A percentile compares a stretch with the other conserved stretches of the same genome.
phyloP scores from a whole-genome alignment of 1,140 invertebrate species.

The Caenorhabditis tropicalis region DNA sequence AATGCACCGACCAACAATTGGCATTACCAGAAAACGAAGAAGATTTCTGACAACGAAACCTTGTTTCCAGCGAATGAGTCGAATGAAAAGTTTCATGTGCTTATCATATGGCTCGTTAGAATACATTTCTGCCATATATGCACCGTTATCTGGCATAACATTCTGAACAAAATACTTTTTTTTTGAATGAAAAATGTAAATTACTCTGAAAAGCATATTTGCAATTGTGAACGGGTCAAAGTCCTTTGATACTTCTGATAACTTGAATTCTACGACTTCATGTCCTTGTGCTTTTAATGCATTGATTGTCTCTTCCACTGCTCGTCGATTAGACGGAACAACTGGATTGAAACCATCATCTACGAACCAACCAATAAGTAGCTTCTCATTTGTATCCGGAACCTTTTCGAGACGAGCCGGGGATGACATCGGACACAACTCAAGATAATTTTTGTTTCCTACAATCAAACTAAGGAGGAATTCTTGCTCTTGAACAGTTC shows the following conservation, averaged over 20 bases:
- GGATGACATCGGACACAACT: background rate
- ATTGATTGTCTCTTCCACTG: slow-evolving; percentile 64
- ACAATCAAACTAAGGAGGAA: slow-evolving; percentile 52
- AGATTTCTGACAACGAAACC: background rate
- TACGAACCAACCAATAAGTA: slow-evolving; percentile 66
- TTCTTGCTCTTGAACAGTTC: slow-evolving; percentile 63
- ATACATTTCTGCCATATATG: slow-evolving; percentile 60
- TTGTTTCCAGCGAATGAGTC: slow-evolving; percentile 52
- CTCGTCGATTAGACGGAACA: slow-evolving; percentile 65
- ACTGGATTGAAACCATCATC: slow-evolving; percentile 67
- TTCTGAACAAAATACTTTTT: background rate
- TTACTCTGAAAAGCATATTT: slow-evolving; percentile 12
- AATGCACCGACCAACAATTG: background rate
- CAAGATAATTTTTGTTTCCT: slow-evolving; percentile 24
- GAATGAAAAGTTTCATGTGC: slow-evolving; percentile 64
- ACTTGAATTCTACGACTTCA: slow-evolving; percentile 62
- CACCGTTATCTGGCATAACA: slow-evolving; percentile 63
- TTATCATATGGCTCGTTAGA: slow-evolving; percentile 62
- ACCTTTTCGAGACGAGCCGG: background rate
- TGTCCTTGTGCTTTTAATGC: slow-evolving; percentile 62
- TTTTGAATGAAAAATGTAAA: background rate
- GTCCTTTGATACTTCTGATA: slow-evolving; percentile 62
- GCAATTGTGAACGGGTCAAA: slow-evolving; percentile 53
- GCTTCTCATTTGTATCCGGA: slow-evolving; percentile 37
- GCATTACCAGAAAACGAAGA: background rate